These are phyloP conservation scores for Heliconius hewitsoni DNA, from an alignment of 1,140 invertebrate genomes.

Conservation along the genomic window DNA sequence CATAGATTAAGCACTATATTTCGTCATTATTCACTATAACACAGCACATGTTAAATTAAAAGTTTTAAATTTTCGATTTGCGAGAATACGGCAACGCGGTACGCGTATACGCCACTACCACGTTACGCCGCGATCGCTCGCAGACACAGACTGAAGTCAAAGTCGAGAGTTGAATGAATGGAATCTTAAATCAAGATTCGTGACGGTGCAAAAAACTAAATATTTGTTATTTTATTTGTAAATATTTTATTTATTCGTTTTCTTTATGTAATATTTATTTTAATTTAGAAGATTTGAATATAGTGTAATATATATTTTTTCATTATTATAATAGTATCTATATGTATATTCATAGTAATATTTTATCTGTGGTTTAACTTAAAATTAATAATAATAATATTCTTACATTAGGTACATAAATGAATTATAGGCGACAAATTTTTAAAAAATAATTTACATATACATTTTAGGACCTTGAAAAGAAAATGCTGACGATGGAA, in stretches of 20 bases:
- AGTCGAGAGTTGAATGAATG: conserved; percentile 25
- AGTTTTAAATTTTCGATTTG: conserved; percentile 42
- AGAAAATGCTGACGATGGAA: background rate
- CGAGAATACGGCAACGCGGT: conserved; percentile 43
- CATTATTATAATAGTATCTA: too few relatives aligned
- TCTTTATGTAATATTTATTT: background rate
- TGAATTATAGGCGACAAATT: background rate
- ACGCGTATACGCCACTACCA: conserved; percentile 38
- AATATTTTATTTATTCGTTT: background rate
- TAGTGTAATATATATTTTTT: background rate
- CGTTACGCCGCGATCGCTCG: conserved; percentile 50
- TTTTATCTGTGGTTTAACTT: background rate
- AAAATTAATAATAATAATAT: background rate
- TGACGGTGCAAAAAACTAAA: conserved; percentile 12
- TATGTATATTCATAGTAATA: background rate
- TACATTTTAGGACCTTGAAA: conserved; percentile 4
- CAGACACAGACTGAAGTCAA: conserved; percentile 47
- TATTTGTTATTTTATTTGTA: background rate
- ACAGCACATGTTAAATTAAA: conserved; percentile 44
- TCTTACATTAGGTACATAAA: too few relatives aligned
- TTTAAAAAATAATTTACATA: background rate
- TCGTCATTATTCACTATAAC: conserved; percentile 47
- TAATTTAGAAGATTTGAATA: background rate
- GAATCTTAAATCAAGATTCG: conserved; percentile 28
- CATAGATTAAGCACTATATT: conserved; percentile 43